Conservation (phyloP, 53 echinoderm and acorn worm genomes). For the Astropecten irregularis region DNA sequence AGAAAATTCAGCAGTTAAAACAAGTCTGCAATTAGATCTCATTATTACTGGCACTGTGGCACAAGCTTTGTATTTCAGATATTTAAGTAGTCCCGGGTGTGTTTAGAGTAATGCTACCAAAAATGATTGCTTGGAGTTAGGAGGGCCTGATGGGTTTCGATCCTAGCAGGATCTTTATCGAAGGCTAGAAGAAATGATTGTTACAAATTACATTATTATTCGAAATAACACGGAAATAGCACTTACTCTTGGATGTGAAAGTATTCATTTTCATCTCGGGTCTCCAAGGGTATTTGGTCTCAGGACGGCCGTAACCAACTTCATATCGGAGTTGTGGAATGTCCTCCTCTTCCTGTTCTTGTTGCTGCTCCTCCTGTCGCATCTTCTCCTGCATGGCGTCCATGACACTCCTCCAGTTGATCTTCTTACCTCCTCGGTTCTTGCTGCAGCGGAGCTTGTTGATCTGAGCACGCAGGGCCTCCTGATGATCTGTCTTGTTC, state of each 20-base stretch:
- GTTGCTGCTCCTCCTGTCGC: not conserved
- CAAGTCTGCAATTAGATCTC: too few species aligned
- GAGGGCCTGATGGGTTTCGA: too few species aligned
- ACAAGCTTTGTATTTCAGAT: too few species aligned
- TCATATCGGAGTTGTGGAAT: conserved; percentile 52
- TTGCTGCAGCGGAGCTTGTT: conserved; percentile 19
- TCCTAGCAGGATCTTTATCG: too few species aligned
- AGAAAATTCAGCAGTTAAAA: not conserved
- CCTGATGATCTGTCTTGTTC: conserved; percentile 9
- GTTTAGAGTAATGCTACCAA: too few species aligned
- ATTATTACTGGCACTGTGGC: too few species aligned
- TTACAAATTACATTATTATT: too few species aligned
- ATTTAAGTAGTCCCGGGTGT: too few species aligned
- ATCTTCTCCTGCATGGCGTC: conserved; percentile 1
- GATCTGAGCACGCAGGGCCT: conserved; percentile 16
- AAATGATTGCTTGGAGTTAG: too few species aligned
- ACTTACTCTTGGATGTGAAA: conserved; percentile 11
- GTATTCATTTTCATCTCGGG: conserved; percentile 22
- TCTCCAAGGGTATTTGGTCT: conserved; percentile 50
- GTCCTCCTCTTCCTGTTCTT: not conserved
- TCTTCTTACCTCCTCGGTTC: conserved; percentile 28
- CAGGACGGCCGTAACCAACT: conserved; percentile 48
- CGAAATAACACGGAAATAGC: too few species aligned
- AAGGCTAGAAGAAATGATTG: too few species aligned
- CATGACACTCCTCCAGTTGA: conserved; percentile 13